These are phyloP conservation scores for Recurvirostra avosetta DNA, from an alignment of 2,113 vertebrate species.

Conservation along the genomic window DNA sequence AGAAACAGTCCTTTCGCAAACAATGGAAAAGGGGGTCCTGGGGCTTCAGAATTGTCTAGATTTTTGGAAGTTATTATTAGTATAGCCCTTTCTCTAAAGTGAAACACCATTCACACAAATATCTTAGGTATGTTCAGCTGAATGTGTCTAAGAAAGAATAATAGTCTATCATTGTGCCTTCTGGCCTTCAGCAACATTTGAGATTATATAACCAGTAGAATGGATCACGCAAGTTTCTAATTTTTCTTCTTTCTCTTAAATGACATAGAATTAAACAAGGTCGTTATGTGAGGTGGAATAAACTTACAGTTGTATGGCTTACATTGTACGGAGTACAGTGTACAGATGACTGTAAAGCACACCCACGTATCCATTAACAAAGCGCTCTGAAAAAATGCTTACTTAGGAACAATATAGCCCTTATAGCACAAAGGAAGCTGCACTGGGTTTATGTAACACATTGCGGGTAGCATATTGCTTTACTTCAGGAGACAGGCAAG, in stretches of 20 bases:
- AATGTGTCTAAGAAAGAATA: neutral
- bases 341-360: neutral
- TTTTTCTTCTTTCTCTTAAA: neutral
- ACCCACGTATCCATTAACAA: neutral
- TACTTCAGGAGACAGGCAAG: neutral
- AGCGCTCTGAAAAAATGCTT: neutral
- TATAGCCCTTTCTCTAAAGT: neutral
- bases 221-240: neutral
- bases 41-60: neutral
- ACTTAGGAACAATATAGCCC: neutral
- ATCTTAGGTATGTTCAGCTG: neutral
- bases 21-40: neutral
- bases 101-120: neutral
- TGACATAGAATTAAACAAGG: neutral
- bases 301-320: neutral
- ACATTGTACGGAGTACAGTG: neutral
- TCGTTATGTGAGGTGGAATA: neutral
- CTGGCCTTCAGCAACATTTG: neutral
- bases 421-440: neutral
- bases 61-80: neutral
- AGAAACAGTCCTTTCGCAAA: neutral
- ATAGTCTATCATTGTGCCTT: neutral
- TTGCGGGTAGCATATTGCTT: neutral
- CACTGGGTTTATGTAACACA: neutral
- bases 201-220: neutral